A percentile compares a stretch with the other conserved stretches of the same genome.
Evolutionary conservation across 2,797 vertebrate genomes (phyloP).

Genomic region (Acanthornis magna): DNA sequence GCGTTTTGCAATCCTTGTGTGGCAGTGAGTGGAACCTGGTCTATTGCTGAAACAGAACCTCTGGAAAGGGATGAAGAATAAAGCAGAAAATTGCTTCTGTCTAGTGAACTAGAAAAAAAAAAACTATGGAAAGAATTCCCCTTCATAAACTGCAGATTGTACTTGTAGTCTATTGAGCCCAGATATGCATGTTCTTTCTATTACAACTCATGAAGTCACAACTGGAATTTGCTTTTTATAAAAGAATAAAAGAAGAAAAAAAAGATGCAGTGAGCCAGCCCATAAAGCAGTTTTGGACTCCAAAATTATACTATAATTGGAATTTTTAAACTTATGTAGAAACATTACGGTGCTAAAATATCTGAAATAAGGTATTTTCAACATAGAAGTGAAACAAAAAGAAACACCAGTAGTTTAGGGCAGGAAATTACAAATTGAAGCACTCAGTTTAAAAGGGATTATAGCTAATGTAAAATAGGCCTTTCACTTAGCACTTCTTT

Average conservation of each 20-base stretch:
- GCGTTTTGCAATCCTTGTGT: not conserved
- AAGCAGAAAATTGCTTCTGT: slow-evolving; percentile 12
- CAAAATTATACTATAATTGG: not conserved
- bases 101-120: slow-evolving; percentile 13
- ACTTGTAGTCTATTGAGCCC: not conserved
- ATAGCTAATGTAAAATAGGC: not conserved
- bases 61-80: not conserved
- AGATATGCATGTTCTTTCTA: slow-evolving; percentile 4
- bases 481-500: not conserved
- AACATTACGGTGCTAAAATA: not conserved
- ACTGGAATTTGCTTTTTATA: not conserved
- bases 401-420: not conserved
- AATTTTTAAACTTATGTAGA: not conserved
- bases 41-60: slow-evolving; percentile 18
- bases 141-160: not conserved
- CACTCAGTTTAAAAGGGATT: not conserved
- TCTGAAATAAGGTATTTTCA: not conserved
- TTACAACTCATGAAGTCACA: not conserved
- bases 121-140: not conserved
- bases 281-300: not conserved
- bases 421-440: slow-evolving; percentile 29
- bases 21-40: not conserved
- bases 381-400: slow-evolving; percentile 3
- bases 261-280: not conserved
- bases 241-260: not conserved